These are phyloP conservation scores for Pyrrhosoma nymphula DNA, from an alignment of 2,888 invertebrate genomes.

Conservation along the genomic window DNA sequence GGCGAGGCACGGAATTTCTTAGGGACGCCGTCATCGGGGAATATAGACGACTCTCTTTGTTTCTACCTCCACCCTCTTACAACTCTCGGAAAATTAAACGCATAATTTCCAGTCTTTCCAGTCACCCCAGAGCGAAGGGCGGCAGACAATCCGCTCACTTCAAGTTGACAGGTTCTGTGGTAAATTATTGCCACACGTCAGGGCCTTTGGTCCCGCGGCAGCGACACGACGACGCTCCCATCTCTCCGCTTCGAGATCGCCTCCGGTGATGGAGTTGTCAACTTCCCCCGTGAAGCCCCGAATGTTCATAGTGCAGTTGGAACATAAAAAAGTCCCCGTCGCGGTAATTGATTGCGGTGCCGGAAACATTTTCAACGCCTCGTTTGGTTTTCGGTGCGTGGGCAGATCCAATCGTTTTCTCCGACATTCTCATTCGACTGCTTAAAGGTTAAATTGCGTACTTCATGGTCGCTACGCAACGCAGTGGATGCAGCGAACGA, in stretches of 20 bases:
- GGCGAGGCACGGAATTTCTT: neutral
- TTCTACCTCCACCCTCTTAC: neutral
- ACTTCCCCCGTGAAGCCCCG: too few species aligned
- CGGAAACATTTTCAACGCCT: neutral
- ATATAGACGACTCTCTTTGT: neutral
- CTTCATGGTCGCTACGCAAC: neutral
- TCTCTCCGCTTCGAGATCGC: too few species aligned
- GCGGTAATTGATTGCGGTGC: neutral
- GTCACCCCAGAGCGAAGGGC: neutral
- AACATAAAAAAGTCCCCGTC: neutral
- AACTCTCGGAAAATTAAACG: neutral
- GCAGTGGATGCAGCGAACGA: neutral
- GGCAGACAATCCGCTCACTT: neutral
- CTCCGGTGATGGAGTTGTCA: too few species aligned
- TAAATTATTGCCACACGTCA: neutral
- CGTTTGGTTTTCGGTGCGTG: neutral
- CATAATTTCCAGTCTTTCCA: neutral
- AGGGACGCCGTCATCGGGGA: neutral
- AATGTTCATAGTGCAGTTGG: neutral
- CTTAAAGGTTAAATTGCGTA: neutral
- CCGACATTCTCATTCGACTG: neutral
- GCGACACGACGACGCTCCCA: too few species aligned
- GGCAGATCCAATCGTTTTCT: neutral
- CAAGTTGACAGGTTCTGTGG: neutral
- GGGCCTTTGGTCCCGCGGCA: too few species aligned